Evolutionary conservation across 1,140 invertebrate species (phyloP).

Genomic region (Sesamia nonagrioides): DNA sequence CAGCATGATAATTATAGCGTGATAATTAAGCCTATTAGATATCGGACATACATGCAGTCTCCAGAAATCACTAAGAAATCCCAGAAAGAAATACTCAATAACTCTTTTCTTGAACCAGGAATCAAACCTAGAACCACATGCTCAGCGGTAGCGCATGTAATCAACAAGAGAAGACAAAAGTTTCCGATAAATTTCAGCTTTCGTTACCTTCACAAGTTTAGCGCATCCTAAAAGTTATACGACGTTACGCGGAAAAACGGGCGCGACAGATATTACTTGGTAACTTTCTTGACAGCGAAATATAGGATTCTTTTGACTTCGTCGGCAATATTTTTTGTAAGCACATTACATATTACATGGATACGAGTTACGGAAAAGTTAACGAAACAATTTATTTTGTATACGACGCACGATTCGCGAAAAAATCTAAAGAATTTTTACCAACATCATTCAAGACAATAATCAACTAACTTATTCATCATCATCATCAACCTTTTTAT

Average conservation of each 20-base stretch:
- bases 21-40: too few species aligned
- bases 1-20: too few species aligned
- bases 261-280: conserved; percentile 24
- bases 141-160: too few species aligned
- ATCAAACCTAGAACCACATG: too few species aligned
- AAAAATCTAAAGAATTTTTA: background rate
- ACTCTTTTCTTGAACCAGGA: too few species aligned
- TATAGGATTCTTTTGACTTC: conserved; percentile 10
- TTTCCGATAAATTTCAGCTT: conserved; percentile 19
- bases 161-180: too few species aligned
- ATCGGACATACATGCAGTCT: too few species aligned
- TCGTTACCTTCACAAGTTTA: background rate
- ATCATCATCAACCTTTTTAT: too few species aligned
- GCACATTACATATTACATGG: conserved; percentile 5
- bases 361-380: background rate
- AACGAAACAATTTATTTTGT: background rate
- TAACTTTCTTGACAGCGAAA: conserved; percentile 1
- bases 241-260: background rate
- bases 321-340: background rate
- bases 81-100: too few species aligned
- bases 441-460: background rate
- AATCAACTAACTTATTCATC: too few species aligned
- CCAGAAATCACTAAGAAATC: too few species aligned
- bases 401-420: background rate
- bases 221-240: conserved; percentile 9